Conservation (phyloP, 1,140 invertebrate species). For the Halictus rubicundus region DNA sequence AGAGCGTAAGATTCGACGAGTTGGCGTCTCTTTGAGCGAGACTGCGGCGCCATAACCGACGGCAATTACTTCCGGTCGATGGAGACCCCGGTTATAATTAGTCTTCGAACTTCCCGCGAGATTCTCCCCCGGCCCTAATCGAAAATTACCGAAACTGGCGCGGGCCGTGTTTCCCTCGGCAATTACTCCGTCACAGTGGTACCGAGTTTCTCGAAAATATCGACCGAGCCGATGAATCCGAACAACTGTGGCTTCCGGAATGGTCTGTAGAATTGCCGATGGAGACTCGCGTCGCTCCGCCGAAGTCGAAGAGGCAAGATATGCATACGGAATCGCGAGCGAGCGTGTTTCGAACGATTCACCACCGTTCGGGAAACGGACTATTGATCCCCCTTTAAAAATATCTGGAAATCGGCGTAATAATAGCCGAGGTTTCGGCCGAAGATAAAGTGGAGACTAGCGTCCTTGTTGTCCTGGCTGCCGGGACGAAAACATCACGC, state of each 20-base stretch:
- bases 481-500: slow-evolving; percentile 28
- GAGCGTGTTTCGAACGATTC: slow-evolving; percentile 41
- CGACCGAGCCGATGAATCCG: neutral
- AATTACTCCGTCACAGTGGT: neutral
- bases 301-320: neutral
- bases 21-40: neutral
- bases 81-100: neutral
- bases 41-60: neutral
- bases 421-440: slow-evolving; percentile 42
- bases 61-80: slow-evolving; percentile 7
- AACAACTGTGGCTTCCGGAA: too few species aligned
- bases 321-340: slow-evolving; percentile 20
- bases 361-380: slow-evolving; percentile 30
- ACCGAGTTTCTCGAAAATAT: slow-evolving; percentile 1
- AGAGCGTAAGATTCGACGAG: neutral
- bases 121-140: neutral
- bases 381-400: slow-evolving; percentile 54
- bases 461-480: slow-evolving; percentile 10
- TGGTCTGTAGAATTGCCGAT: too few species aligned
- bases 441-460: neutral
- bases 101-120: neutral
- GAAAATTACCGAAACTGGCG: neutral
- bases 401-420: slow-evolving; percentile 49
- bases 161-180: neutral
- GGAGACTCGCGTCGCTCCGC: too few species aligned